A percentile compares a stretch with the other conserved stretches of the same genome.
Conservation (phyloP, 2,797 vertebrate genomes). For the Silurus aristotelis region DNA sequence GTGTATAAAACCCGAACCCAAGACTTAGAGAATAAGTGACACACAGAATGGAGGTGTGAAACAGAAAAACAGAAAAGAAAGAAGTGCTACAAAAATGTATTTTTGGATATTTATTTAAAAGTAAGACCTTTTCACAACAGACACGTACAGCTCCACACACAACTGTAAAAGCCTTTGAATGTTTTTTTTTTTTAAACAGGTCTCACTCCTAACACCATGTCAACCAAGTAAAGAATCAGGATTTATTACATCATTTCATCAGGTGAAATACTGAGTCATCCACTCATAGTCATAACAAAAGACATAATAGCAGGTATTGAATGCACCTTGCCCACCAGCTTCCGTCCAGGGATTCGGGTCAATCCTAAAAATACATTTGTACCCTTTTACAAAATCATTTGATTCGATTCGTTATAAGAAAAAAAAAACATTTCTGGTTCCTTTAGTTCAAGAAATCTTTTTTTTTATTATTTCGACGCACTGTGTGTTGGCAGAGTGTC, state of each 20-base stretch:
- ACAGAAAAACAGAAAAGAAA: not conserved
- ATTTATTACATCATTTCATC: conserved; percentile 49
- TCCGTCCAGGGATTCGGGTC: conserved; percentile 1
- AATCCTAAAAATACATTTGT: not conserved
- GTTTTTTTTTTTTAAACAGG: conserved; percentile 30
- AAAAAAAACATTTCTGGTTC: not conserved
- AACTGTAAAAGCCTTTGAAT: conserved; percentile 48
- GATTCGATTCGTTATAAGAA: not conserved
- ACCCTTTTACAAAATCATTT: not conserved
- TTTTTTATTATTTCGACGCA: not conserved
- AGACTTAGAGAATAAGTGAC: not conserved
- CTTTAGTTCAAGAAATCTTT: not conserved
- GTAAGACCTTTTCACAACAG: conserved; percentile 54
- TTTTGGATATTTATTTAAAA: conserved; percentile 56
- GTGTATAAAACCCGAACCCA: not conserved
- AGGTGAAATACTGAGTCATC: conserved; percentile 41
- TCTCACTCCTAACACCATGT: conserved; percentile 35
- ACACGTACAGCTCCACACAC: conserved; percentile 55
- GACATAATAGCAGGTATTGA: conserved; percentile 34
- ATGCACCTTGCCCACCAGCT: conserved; percentile 50
- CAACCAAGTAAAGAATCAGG: conserved; percentile 50
- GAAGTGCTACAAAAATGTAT: not conserved
- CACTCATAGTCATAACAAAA: conserved; percentile 33
- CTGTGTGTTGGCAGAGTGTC: not conserved
- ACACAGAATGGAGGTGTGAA: not conserved